Base-by-base conservation (phyloP, 2,113 vertebrate species). In the Ursus arctos region DNA sequence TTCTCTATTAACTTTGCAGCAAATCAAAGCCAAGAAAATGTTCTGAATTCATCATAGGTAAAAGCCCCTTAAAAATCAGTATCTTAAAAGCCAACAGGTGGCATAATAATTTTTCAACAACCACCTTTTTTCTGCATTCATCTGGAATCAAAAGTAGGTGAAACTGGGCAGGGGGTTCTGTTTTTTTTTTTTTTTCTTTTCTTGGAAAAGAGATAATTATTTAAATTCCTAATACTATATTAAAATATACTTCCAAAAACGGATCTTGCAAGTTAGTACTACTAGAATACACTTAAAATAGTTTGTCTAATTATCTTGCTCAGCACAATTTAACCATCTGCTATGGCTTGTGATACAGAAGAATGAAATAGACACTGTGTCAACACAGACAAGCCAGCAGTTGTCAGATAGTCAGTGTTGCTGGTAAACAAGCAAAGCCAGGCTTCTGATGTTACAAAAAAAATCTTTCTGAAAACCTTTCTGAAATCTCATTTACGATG, bases 1-100 rank as follows among this genome's bases (percentile, higher is more conserved):
- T 55, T 76, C 31, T 74, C 40, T 67, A 33, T 28, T 59, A 63
- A 77, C 43, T n/a, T 74, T 79, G 81, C 1, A 93, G 47, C 57
- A 91, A 82, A 97, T 65, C 28, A 63, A 88, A 94, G 40, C 31
- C 88, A 79, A 91, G n/a, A 49, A 80, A 82, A 76, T 40, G 8
- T 6, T 81, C 18, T 47, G 43, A 65, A 86, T 0, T 1, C 1
- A 40, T 4, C 26, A 10, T 15, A 16, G 36, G 31, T 80, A 65
- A 61, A 49, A 91, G 31, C 4, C 8, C 59, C 61, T 55, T 28
- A 47, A 88, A 88, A 74, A 59, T 79, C 21, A 92, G 22, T 14
- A 19, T 5, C 14, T 33, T 72, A 74, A 72, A 72, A 76, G 18
- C 7, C 53, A 80, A 92, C n/a, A 72, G 76, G 26, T 4, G n/a